A percentile compares a stretch with the other conserved stretches of the same genome.
Evolutionary conservation across 2,888 invertebrate species (phyloP).

Genomic region (Drosophila mayaguana): DNA sequence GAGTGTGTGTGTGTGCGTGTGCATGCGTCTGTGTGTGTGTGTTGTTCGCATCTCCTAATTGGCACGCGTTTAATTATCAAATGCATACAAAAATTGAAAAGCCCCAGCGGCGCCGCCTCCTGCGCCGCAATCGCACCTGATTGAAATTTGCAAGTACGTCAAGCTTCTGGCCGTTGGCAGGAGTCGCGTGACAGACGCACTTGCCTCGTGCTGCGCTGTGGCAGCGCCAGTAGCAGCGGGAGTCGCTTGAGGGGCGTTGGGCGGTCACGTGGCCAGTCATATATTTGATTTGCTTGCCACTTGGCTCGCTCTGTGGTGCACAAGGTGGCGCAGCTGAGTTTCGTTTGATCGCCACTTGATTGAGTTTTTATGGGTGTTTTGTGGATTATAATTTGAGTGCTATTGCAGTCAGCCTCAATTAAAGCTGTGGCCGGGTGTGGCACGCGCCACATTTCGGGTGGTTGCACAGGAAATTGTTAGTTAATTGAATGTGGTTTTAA

Average conservation of each 20-base stretch:
- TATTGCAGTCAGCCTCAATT: constrained; percentile 32
- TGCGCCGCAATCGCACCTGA: constrained; percentile 47
- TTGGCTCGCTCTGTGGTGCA: constrained; percentile 5
- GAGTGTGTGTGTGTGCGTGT: background rate
- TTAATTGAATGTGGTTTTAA: constrained; percentile 25
- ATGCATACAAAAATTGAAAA: constrained; percentile 18
- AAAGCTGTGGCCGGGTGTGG: constrained; percentile 6
- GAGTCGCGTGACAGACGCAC: constrained; percentile 47
- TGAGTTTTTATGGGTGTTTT: constrained; percentile 41
- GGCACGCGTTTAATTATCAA: constrained; percentile 65
- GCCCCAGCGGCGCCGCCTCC: constrained; percentile 16
- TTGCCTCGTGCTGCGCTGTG: constrained; percentile 37
- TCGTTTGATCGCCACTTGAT: constrained; percentile 54
- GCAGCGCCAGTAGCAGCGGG: constrained; percentile 1
- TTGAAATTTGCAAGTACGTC: constrained; percentile 28
- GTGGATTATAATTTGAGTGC: constrained; percentile 59
- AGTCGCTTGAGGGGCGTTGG: constrained; percentile 53
- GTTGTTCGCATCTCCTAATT: constrained; percentile 52
- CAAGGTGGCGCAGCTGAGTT: constrained; percentile 31
- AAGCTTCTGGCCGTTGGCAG: constrained; percentile 32
- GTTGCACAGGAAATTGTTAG: constrained; percentile 20
- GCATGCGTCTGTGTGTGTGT: background rate
- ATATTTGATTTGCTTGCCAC: constrained; percentile 36
- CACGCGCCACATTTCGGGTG: constrained; percentile 34
- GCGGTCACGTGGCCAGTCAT: constrained; percentile 57